Conservation (phyloP, 2,113 vertebrate genomes). For the Turdus rufiventris region DNA sequence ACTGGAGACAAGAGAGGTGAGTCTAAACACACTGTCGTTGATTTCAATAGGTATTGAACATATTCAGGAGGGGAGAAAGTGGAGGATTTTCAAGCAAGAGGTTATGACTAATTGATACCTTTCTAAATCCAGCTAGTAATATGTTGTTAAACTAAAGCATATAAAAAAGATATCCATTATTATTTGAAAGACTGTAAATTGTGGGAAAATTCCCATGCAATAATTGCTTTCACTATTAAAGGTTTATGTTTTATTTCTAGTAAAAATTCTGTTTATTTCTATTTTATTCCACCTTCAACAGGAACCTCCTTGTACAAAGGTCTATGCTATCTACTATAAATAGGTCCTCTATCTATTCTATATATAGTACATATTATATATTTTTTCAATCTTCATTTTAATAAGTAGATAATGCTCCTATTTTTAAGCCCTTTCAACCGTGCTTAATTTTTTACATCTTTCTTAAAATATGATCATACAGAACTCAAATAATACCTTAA, state of each 20-base stretch:
- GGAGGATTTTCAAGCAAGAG: neutral
- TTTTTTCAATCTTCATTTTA: neutral
- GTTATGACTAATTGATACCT: neutral
- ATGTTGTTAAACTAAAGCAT: neutral
- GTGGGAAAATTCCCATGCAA: neutral
- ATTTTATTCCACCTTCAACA: neutral
- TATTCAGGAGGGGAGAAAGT: accelerated
- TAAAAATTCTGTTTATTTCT: neutral
- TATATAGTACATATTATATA: neutral
- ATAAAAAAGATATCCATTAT: neutral
- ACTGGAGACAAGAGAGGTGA: neutral
- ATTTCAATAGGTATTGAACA: neutral
- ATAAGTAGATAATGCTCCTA: neutral
- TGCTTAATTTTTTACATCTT: neutral
- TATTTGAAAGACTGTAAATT: neutral
- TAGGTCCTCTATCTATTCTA: neutral
- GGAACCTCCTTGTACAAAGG: neutral
- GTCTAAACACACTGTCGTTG: neutral
- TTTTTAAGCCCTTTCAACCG: neutral
- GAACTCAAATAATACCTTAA: neutral
- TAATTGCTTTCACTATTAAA: neutral
- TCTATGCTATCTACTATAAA: neutral
- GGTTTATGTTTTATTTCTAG: neutral
- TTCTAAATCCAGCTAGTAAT: neutral
- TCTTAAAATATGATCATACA: neutral